Conservation (phyloP, 2,113 vertebrate genomes). For the Regulus satrapa region DNA sequence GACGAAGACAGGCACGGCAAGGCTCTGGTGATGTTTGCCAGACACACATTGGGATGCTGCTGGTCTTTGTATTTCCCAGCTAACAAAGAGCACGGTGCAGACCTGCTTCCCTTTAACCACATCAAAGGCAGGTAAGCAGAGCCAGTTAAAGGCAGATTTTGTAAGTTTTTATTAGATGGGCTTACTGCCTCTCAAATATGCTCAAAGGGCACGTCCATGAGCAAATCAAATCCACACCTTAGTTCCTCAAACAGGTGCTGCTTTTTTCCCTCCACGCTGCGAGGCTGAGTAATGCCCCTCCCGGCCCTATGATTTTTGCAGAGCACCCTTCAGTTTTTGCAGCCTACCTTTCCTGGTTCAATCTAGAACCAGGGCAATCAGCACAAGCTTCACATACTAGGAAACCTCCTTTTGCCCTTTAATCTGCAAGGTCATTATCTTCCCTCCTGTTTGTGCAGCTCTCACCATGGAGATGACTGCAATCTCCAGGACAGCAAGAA, state of each 20-base stretch:
- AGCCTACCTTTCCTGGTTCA: background rate
- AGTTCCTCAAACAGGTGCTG: background rate
- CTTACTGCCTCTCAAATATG: background rate
- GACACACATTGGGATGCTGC: background rate
- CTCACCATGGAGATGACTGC: constrained; percentile 17
- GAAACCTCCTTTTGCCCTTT: constrained; percentile 26
- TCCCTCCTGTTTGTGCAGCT: constrained; percentile 14
- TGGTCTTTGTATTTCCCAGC: background rate
- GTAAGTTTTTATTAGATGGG: background rate
- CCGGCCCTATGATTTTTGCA: background rate
- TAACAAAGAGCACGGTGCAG: background rate
- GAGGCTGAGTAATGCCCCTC: background rate
- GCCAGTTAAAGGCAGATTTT: background rate
- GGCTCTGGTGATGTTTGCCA: background rate
- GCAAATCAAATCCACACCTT: constrained; percentile 31
- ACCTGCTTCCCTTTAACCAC: background rate
- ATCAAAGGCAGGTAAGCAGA: background rate
- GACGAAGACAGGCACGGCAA: background rate
- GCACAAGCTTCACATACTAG: background rate
- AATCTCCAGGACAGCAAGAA: constrained; percentile 30
- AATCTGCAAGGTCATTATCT: background rate
- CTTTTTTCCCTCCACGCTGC: background rate
- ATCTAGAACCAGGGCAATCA: background rate
- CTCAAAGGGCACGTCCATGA: background rate
- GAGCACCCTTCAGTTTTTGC: background rate